Evolutionary conservation across 30 jellyfish, hydroid and myxozoan genomes (phyloP).

Genomic region (Cassiopea xamachana): DNA sequence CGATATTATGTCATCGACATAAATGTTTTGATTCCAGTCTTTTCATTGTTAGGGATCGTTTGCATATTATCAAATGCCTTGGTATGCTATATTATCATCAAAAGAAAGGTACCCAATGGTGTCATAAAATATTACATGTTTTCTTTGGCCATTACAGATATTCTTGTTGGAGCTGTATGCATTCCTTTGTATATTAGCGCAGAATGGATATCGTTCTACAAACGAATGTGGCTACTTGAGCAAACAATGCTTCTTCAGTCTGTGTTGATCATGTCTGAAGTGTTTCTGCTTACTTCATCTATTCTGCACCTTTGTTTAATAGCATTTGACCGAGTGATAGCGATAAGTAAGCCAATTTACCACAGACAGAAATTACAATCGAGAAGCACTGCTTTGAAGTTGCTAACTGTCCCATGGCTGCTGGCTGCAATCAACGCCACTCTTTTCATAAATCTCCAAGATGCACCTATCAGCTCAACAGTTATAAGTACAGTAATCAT

Average conservation of each 20-base stretch:
- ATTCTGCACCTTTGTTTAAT: not conserved
- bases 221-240: not conserved
- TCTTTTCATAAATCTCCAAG: not conserved
- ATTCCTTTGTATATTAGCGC: not conserved
- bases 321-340: not conserved
- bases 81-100: slow-evolving; percentile 9
- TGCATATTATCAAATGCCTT: slow-evolving; percentile 25
- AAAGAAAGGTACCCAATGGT: not conserved
- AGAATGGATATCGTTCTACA: not conserved
- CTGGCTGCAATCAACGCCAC: not conserved
- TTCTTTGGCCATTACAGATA: slow-evolving; percentile 41
- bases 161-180: slow-evolving; percentile 4
- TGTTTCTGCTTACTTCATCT: not conserved
- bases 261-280: not conserved
- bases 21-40: not conserved
- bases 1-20: not conserved
- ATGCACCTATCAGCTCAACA: not conserved
- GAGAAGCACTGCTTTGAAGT: not conserved
- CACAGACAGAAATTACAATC: not conserved
- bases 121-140: not conserved
- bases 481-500: not conserved
- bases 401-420: not conserved
- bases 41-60: not conserved
- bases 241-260: not conserved
- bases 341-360: not conserved